Evolutionary conservation across 1,140 invertebrate species (phyloP), one percentile per base, ranked within the genome.

Genomic region (Temnothorax longispinosus): DNA sequence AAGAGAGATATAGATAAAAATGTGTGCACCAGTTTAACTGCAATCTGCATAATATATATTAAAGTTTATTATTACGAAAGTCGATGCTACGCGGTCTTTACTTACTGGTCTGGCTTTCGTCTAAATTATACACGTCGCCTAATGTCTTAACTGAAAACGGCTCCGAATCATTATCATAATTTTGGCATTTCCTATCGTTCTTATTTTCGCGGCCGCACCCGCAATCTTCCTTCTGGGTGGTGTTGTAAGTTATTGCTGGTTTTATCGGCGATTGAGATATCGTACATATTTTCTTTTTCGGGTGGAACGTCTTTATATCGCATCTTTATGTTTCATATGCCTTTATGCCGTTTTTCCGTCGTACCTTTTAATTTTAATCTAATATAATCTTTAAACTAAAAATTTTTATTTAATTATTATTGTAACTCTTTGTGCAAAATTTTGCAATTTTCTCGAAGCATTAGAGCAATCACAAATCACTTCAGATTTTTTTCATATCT

Each of bases 91-190:
- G 71, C 85, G 88, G 92, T 93, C 93, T 93, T 93, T 93, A 94
- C 93, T 94, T 94, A 93, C 90, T 91, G 88, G 89, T 88, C 88
- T 93, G 92, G 58, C 93, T 93, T 92, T 92, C 91, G 88, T 93
- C 93, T 89, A 94, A 95, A 95, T 95, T 95, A 95, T 94, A 94
- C 91, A 91, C 91, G 92, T 94, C 91, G 88, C 91, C 92, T 95
- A 95, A 95, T 95, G 94, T 95, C 94, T 95, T 95, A 95, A 95
- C 94, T 95, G 94, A 95, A 95, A 94, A 94, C 92, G 81, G 90
- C 90, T 91, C 87, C 69, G 92, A 95, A 94, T 95, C 94, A 95
- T 95, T 95, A 94, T 95, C 93, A 93, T 95, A 95, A 94, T 95
- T 94, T 94, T 91, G 92, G 93, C 91, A 92, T 94, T 94, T 94